Conservation (phyloP, 2,797 vertebrate genomes). For the Gymnothorax reevesii region DNA sequence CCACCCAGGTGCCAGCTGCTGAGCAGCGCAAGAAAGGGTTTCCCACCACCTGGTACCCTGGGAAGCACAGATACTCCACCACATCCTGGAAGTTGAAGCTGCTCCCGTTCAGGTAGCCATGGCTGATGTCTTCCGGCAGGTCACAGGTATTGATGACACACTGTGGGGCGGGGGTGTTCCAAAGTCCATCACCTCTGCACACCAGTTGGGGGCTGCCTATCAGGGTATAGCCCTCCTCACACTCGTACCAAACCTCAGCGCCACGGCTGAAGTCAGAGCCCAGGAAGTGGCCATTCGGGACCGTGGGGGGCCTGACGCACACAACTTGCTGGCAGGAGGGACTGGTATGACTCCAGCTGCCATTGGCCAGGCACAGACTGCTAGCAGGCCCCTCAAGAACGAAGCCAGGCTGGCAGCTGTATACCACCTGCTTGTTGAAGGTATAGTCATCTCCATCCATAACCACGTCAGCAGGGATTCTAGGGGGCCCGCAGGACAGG, state of each 20-base stretch:
- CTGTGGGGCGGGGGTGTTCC: conserved; percentile 79
- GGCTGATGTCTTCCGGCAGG: conserved; percentile 88
- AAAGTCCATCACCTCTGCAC: conserved; percentile 82
- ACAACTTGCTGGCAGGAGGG: conserved; percentile 73
- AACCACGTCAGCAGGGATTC: conserved; percentile 66
- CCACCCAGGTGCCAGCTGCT: conserved; percentile 84
- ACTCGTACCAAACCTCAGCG: conserved; percentile 78
- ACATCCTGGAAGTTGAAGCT: conserved; percentile 80
- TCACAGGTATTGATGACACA: conserved; percentile 83
- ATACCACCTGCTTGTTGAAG: conserved; percentile 73
- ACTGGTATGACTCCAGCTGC: conserved; percentile 83
- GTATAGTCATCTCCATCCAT: conserved; percentile 77
- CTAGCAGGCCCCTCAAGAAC: conserved; percentile 73
- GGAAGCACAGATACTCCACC: conserved; percentile 87
- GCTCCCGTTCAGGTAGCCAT: conserved; percentile 87
- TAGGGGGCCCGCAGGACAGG: conserved; percentile 80
- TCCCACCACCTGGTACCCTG: conserved; percentile 83
- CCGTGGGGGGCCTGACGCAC: conserved; percentile 69
- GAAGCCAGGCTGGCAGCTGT: conserved; percentile 82
- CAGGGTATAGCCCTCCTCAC: conserved; percentile 80
- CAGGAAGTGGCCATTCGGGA: conserved; percentile 71
- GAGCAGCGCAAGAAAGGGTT: conserved; percentile 81
- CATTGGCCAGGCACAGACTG: conserved; percentile 83
- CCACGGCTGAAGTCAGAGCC: conserved; percentile 79
- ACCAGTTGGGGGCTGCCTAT: conserved; percentile 66